Base-by-base conservation (phyloP, 2,888 invertebrate genomes). In the Xestoiulus laeticollis region DNA sequence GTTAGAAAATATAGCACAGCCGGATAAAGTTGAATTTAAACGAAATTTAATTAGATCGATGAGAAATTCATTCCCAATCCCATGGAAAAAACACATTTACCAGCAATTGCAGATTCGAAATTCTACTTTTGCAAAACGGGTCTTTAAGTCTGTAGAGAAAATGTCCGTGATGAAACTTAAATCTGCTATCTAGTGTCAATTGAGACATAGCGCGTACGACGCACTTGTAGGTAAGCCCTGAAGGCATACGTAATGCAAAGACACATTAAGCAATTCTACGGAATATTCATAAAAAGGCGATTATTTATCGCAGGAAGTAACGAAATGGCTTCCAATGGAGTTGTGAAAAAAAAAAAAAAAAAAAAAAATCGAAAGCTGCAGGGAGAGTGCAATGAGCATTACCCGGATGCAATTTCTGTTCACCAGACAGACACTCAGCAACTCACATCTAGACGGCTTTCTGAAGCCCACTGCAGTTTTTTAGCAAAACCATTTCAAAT, bases 221-320 rank as follows among this genome's bases (percentile, higher is more conserved):
- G 53, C 38, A 38, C 38, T 38, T 38, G 4, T 38, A 38, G 38
- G 38, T 38, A n/a, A 53, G 53, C 53, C 53, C 53, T n/a, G n/a
- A 19, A 53, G 53, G 53, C 16, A 16, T 53, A 19, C 19, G 5
- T 53, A n/a, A 53, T 53, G 53, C 19, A n/a, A 38, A 38, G 19
- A n/a, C 53, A 68, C 68, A 68, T 68, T 68, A 68, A 22, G 16
- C 22, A 68, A 68, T 48, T 1, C 68, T 26, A n/a, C 26, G 68
- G 26, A 68, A 68, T 68, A 68, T 68, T 68, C 68, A 68, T 68
- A 68, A 26, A 26, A 68, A 26, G 68, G 12, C 68, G 68, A 68
- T 68, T 68, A 68, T 68, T 68, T 68, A 68, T 68, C 68, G 68
- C 68, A 68, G 68, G 68, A 68, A 68, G 68, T 26, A 68, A 68